phyloP scores from a whole-genome alignment of 1,140 invertebrate genomes.

The Drosophila kepulauana region DNA sequence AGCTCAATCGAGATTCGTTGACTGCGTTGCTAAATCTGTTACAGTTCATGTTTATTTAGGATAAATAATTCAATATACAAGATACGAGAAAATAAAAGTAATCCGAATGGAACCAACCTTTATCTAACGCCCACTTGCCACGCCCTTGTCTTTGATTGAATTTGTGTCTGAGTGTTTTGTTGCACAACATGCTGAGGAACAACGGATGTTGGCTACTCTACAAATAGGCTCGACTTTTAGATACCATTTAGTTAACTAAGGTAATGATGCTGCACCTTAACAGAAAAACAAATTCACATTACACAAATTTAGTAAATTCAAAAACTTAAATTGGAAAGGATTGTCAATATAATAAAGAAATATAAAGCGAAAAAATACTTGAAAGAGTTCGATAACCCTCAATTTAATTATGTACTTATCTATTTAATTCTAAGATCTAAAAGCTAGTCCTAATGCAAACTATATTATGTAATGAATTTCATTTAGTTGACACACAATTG shows the following conservation, averaged over 20 bases:
- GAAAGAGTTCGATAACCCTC: no score
- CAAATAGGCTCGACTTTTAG: not conserved
- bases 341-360: no score
- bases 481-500: not conserved
- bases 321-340: no score
- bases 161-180: conserved; percentile 57
- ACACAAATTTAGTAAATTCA: no score
- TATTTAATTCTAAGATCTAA: no score
- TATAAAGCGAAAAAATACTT: no score
- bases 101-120: conserved; percentile 32
- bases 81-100: conserved; percentile 46
- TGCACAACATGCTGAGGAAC: conserved; percentile 58
- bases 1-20: conserved; percentile 71
- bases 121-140: conserved; percentile 49
- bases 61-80: conserved; percentile 81
- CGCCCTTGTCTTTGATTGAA: conserved; percentile 74
- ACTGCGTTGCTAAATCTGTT: conserved; percentile 64
- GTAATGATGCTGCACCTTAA: no score
- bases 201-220: conserved; percentile 4
- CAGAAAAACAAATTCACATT: no score
- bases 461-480: not conserved
- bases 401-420: no score
- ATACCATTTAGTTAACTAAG: not conserved
- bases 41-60: conserved; percentile 80
- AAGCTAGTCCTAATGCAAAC: not conserved